A percentile compares a stretch with the other conserved stretches of the same genome.
Evolutionary conservation across 2,888 invertebrate species (phyloP).

Genomic region (Plebejus anna): DNA sequence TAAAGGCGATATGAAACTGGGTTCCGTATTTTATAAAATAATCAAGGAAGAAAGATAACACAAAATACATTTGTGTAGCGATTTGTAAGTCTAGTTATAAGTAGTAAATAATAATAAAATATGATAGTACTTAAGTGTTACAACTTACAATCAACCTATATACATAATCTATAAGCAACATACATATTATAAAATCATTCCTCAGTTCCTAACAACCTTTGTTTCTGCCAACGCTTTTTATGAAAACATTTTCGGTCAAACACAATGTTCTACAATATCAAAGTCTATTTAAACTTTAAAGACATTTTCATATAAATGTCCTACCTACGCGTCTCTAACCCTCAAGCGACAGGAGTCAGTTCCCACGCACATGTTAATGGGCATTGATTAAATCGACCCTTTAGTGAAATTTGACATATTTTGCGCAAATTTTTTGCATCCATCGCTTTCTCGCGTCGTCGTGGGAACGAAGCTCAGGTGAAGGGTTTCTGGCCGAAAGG

Average conservation of each 20-base stretch:
- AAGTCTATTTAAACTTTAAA: conserved; percentile 22
- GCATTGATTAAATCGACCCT: conserved; percentile 61
- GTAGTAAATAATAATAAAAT: too few relatives aligned
- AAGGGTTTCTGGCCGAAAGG: conserved; percentile 60
- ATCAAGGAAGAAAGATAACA: too few relatives aligned
- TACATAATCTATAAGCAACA: not conserved
- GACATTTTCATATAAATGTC: not conserved
- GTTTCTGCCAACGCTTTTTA: conserved; percentile 26
- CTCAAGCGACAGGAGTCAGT: conserved; percentile 37
- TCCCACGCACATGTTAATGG: conserved; percentile 58
- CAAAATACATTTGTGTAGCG: too few relatives aligned
- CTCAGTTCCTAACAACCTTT: not conserved
- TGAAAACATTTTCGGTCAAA: conserved; percentile 19
- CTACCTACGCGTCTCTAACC: not conserved
- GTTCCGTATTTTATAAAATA: conserved; percentile 2
- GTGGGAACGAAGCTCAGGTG: conserved; percentile 77
- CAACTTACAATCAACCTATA: too few relatives aligned
- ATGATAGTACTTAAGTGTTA: too few relatives aligned
- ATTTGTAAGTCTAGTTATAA: too few relatives aligned
- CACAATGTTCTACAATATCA: not conserved
- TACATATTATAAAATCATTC: not conserved
- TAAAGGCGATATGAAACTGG: not conserved
- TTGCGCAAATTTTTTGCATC: conserved; percentile 70
- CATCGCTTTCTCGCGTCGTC: conserved; percentile 73
- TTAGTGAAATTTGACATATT: conserved; percentile 65